A percentile compares a stretch with the other conserved stretches of the same genome.
Evolutionary conservation across 92 coral and sea anemone genomes (phyloP).

Genomic region (Virgularia gustaviana): DNA sequence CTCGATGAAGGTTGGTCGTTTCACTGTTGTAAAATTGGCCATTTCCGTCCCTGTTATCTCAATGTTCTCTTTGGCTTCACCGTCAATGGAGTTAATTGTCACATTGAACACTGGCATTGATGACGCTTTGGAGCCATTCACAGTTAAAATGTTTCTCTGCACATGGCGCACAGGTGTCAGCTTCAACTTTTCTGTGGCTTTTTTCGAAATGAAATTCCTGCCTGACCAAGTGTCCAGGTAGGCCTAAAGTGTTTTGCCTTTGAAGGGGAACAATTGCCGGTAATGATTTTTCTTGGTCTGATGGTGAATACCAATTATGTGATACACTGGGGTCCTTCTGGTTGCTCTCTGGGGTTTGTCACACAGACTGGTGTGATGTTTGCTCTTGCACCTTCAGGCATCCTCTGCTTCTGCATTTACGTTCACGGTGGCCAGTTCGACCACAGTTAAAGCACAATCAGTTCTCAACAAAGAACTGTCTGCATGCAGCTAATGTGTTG

Average conservation of each 20-base stretch:
- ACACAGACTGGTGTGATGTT: slow-evolving; percentile 61
- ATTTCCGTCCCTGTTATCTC: slow-evolving; percentile 54
- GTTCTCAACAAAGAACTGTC: slow-evolving; percentile 49
- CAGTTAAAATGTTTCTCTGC: slow-evolving; percentile 50
- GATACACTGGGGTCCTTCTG: slow-evolving; percentile 15
- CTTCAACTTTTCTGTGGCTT: slow-evolving; percentile 39
- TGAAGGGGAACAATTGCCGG: slow-evolving; percentile 60
- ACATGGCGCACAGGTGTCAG: slow-evolving; percentile 47
- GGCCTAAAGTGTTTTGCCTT: slow-evolving; percentile 50
- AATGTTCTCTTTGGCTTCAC: slow-evolving; percentile 33
- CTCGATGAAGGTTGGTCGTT: slow-evolving; percentile 32
- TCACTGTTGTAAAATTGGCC: slow-evolving; percentile 52
- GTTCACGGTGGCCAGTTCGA: slow-evolving; percentile 45
- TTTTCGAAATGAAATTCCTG: slow-evolving; percentile 52
- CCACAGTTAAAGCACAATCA: slow-evolving; percentile 58
- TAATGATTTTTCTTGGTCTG: slow-evolving; percentile 27
- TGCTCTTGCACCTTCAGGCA: slow-evolving; percentile 56
- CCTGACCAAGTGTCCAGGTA: slow-evolving; percentile 62
- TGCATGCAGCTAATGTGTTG: slow-evolving; percentile 20
- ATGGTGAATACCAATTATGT: slow-evolving; percentile 13
- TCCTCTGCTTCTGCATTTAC: slow-evolving; percentile 43
- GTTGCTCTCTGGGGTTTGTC: slow-evolving; percentile 25
- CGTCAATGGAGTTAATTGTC: slow-evolving; percentile 41
- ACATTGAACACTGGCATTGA: slow-evolving; percentile 52
- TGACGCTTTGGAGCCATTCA: slow-evolving; percentile 50